Base-by-base conservation (phyloP, 2,888 invertebrate species). In the Eilema sororculum region DNA sequence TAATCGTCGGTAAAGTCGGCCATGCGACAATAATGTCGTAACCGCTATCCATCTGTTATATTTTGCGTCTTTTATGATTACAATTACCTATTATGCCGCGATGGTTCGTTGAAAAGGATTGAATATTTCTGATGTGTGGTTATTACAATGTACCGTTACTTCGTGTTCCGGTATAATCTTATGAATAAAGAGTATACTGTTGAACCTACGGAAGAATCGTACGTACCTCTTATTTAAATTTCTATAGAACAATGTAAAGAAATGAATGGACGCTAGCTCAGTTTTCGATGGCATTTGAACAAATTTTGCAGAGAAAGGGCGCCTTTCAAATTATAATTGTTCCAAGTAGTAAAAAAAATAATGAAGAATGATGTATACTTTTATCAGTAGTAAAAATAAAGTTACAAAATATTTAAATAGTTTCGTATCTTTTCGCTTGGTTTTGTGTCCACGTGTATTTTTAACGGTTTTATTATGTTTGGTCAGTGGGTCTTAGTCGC, bases 11-110 rank as follows among this genome's bases (percentile, higher is more conserved):
- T 10, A 33, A 22, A 33, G n/a, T 13, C 30, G 9, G 12, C 25
- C 25, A 58, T 22, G 61, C 22, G 61, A 12, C 61, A 61, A 33
- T n/a, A 28, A 58, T 61, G n/a, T 33, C 37, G 30, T n/a, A 61
- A 61, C 33, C n/a, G 61, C n/a, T 33, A n/a, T 30, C 33, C 33
- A 3, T 61, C 37, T 30, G 33, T n/a, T 30, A 33, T 33, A 33
- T 60, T 33, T n/a, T 60, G 30, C 2, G 33, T 46, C 20, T 46
- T 16, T 41, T 41, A 41, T 46, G 8, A 25, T 4, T 58, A 28
- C 58, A 28, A 58, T 28, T 52, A 52, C 20, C n/a, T 46, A 20
- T 22, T 58, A 25, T 58, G 25, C 12, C 58, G 16, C 8, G 16
- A 20, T 25, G 58, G 16, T 28, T 20, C 2, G 6, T 1, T 52